Conservation (phyloP, 2,888 invertebrate genomes). For the Drosophila hamatofila region DNA sequence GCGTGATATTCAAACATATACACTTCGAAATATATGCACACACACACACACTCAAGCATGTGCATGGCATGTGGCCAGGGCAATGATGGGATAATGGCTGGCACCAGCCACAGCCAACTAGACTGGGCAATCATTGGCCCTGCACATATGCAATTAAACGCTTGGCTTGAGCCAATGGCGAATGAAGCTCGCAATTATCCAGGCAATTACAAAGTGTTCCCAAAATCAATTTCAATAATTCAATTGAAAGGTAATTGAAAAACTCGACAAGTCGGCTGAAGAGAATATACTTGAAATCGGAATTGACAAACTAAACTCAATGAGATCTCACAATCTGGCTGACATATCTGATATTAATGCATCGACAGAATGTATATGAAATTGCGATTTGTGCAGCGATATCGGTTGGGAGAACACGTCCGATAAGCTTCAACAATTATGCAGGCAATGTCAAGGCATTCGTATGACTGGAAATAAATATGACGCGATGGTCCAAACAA, state of each 20-base stretch:
- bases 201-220: slow-evolving; percentile 23
- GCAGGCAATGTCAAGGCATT: slow-evolving; percentile 44
- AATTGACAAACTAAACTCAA: background rate
- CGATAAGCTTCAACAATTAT: slow-evolving; percentile 43
- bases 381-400: slow-evolving; percentile 14
- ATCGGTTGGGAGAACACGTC: slow-evolving; percentile 9
- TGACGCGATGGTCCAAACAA: slow-evolving; percentile 59
- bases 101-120: background rate
- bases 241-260: background rate
- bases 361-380: background rate
- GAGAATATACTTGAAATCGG: background rate
- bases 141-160: slow-evolving; percentile 47
- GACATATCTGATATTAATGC: background rate
- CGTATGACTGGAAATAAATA: slow-evolving; percentile 44
- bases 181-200: slow-evolving; percentile 22
- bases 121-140: slow-evolving; percentile 29
- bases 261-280: background rate
- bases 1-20: slow-evolving; percentile 10
- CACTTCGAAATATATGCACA: background rate
- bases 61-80: slow-evolving; percentile 5
- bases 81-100: slow-evolving; percentile 35
- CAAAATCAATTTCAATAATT: background rate
- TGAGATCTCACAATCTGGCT: background rate
- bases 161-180: slow-evolving; percentile 14
- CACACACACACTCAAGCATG: background rate